Base-by-base conservation (phyloP, 2,888 invertebrate species). In the Megalurothrips usitatus region DNA sequence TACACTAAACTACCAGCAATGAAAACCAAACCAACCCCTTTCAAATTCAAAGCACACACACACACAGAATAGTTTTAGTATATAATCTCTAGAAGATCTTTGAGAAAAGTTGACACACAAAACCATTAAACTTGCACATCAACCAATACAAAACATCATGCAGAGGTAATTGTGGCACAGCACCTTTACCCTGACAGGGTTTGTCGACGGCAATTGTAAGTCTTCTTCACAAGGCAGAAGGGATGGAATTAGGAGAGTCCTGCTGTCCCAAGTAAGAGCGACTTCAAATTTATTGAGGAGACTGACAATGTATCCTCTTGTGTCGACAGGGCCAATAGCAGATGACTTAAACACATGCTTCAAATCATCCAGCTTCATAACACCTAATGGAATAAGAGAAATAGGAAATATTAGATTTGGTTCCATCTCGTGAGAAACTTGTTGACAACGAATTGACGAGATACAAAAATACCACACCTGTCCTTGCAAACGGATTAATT, bases 281-380 rank as follows among this genome's bases (percentile, higher is more conserved):
- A 99, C 94, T 88, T 99, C 99, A 88, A 98, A 99, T 89, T 99
- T 99, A 88, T 96, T 96, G 81, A 99, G 89, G 78, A 99, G 89
- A 84, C 94, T 95, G 8, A 98, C 93, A 81, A 97, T 96, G 85
- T 98, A 96, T 80, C 94, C 93, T 85, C 91, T 89, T 0, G 92
- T 91, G 84, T 91, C 91, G 14, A 90, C 89, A 0, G 93, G 92
- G 9, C 94, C 92, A 82, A 92, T 91, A 1, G 92, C 93, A 0
- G 94, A 94, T n/a, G 95, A 94, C 86, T 96, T 96, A 88, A 98
- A 98, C 75, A 98, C 92, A 86, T 96, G 94, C 84, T 96, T 93
- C 81, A 99, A 89, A 86, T 98, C 97, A 82, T 96, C 96, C 79
- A 97, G 89, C 86, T 94, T 94, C 98, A 99, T 99, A 79, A 98